A percentile compares a stretch with the other conserved stretches of the same genome.
Evolutionary conservation across 2,113 vertebrate species (phyloP).

Genomic region (Lepisosteus osseus): DNA sequence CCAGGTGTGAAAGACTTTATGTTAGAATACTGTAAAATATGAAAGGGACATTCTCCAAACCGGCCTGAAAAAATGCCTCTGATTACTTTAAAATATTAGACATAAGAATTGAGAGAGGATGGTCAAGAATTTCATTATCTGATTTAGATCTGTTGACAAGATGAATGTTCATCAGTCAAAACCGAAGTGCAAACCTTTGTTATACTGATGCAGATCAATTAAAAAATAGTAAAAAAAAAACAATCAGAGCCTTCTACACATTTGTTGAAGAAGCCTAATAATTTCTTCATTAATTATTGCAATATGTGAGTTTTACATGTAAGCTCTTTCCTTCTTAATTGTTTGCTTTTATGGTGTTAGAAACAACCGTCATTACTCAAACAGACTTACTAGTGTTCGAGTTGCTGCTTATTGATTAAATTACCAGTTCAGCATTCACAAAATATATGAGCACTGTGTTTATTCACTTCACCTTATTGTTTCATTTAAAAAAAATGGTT

Average conservation of each 20-base stretch:
- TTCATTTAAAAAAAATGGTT: slow-evolving; percentile 37
- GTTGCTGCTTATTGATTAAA: slow-evolving; percentile 44
- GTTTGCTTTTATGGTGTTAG: slow-evolving; percentile 54
- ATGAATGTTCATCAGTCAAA: no score
- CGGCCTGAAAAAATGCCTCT: no score
- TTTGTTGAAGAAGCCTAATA: slow-evolving; percentile 31
- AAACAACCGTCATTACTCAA: slow-evolving; percentile 44
- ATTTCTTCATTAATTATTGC: slow-evolving; percentile 24
- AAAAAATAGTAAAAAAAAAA: not conserved
- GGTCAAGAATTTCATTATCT: no score
- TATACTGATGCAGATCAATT: no score
- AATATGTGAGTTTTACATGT: slow-evolving; percentile 46
- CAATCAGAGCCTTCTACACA: not conserved
- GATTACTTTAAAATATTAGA: no score
- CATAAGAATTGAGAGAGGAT: no score
- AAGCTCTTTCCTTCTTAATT: slow-evolving; percentile 49
- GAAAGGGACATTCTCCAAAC: no score
- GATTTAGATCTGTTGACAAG: no score
- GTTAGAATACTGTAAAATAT: no score
- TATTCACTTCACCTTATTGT: slow-evolving; percentile 22
- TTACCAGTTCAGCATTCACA: slow-evolving; percentile 64
- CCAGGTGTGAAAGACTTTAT: no score
- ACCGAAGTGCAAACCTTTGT: no score
- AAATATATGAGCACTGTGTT: slow-evolving; percentile 28
- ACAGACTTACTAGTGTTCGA: slow-evolving; percentile 48